Evolutionary conservation across 2,113 vertebrate species (phyloP).

Genomic region (Pseudorectes ferrugineus): DNA sequence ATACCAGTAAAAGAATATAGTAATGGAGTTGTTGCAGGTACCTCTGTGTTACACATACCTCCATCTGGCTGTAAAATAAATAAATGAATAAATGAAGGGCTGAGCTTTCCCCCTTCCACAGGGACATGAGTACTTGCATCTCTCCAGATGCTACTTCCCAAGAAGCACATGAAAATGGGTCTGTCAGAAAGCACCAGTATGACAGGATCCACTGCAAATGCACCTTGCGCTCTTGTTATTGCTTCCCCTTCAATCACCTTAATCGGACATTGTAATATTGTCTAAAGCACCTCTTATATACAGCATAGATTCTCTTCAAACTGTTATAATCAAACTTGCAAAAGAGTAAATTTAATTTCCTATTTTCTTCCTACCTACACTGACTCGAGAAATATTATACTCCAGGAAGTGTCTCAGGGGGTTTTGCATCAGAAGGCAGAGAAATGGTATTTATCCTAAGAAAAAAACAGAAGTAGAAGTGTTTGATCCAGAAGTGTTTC

Average conservation of each 20-base stretch:
- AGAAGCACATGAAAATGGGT: background rate
- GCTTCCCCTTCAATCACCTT: background rate
- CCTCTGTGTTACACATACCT: background rate
- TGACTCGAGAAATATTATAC: background rate
- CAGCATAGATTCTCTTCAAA: background rate
- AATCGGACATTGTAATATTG: background rate
- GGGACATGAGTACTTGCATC: background rate
- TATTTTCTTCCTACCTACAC: background rate
- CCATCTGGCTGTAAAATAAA: background rate
- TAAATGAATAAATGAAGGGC: background rate
- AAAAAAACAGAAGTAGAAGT: background rate
- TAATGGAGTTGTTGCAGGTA: background rate
- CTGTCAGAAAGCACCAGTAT: background rate
- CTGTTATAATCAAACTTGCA: background rate
- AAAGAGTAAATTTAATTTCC: background rate
- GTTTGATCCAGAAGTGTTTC: background rate
- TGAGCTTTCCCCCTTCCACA: background rate
- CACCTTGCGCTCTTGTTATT: background rate
- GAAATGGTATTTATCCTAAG: background rate
- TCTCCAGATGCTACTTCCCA: background rate
- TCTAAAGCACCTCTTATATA: background rate
- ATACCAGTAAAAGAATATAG: background rate
- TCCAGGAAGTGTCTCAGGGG: background rate
- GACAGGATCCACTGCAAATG: background rate
- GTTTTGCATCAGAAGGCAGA: background rate